Conservation (phyloP, 2,888 invertebrate species). For the Eurytoma californica region DNA sequence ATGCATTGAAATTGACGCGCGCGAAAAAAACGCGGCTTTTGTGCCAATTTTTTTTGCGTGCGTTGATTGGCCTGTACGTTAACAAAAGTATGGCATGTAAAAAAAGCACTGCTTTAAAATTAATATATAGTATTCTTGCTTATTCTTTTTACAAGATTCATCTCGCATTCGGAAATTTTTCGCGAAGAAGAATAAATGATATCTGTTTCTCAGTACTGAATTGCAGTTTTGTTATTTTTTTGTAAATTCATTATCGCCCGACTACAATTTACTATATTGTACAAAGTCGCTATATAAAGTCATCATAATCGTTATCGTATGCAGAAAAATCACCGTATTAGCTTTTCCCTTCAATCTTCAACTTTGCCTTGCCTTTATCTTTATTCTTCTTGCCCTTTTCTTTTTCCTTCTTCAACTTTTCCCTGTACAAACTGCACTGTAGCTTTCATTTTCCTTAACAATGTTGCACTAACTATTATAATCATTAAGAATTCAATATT, state of each 20-base stretch:
- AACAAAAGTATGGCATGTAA: slow-evolving; percentile 41
- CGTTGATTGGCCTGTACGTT: too few relatives aligned
- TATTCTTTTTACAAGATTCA: slow-evolving; percentile 35
- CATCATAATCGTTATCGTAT: slow-evolving; percentile 83
- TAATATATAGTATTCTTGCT: slow-evolving; percentile 8
- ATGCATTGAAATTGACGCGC: too few relatives aligned
- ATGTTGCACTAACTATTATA: slow-evolving; percentile 84
- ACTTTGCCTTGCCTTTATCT: slow-evolving; percentile 87
- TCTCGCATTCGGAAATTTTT: slow-evolving; percentile 26
- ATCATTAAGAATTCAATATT: slow-evolving; percentile 21
- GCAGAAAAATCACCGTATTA: slow-evolving; percentile 82
- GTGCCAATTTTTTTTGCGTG: too few relatives aligned
- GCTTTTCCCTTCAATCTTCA: slow-evolving; percentile 85
- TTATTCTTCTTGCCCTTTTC: slow-evolving; percentile 86
- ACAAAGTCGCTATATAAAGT: slow-evolving; percentile 84
- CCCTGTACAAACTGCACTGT: slow-evolving; percentile 88
- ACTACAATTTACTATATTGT: slow-evolving; percentile 63
- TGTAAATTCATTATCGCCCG: slow-evolving; percentile 59
- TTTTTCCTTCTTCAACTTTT: slow-evolving; percentile 92
- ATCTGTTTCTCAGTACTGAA: slow-evolving; percentile 4
- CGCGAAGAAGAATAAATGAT: slow-evolving; percentile 39
- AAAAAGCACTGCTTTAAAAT: slow-evolving; percentile 37
- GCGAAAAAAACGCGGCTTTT: too few relatives aligned
- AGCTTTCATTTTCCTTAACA: slow-evolving; percentile 90
- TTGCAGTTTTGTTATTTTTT: slow-evolving; percentile 33